These are phyloP conservation scores for Poecilus cupreus DNA, from an alignment of 2,888 invertebrate species.

Conservation along the genomic window DNA sequence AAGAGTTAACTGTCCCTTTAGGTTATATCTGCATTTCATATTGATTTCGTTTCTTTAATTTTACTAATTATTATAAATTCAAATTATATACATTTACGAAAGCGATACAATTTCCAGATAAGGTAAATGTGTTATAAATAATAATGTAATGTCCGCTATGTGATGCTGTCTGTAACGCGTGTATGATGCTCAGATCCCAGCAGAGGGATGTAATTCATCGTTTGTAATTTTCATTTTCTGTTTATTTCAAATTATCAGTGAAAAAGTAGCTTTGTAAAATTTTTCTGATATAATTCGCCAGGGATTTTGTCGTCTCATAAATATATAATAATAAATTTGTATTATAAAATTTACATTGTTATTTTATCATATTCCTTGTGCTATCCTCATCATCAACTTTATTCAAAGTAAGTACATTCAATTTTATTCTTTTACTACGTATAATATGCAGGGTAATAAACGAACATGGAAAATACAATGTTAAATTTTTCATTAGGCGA, in stretches of 20 bases:
- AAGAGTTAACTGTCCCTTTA: conserved; percentile 37
- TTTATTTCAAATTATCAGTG: conserved; percentile 66
- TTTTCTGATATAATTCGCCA: conserved; percentile 79
- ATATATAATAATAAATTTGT: conserved; percentile 81
- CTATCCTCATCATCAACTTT: neutral
- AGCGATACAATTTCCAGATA: conserved; percentile 47
- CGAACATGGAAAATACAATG: no score
- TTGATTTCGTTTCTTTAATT: conserved; percentile 40
- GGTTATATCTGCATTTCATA: conserved; percentile 29
- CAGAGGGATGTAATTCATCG: conserved; percentile 60
- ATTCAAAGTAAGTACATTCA: no score
- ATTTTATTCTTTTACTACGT: no score
- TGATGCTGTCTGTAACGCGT: conserved; percentile 57
- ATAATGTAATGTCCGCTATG: conserved; percentile 58
- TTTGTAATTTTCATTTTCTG: conserved; percentile 66
- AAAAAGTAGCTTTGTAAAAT: conserved; percentile 81
- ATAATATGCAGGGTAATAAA: no score
- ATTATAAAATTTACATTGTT: conserved; percentile 73
- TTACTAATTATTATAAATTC: conserved; percentile 42
- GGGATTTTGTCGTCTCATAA: conserved; percentile 81
- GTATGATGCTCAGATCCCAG: conserved; percentile 59
- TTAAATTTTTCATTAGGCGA: no score
- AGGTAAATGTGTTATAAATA: conserved; percentile 50
- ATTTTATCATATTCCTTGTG: conserved; percentile 24
- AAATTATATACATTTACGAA: conserved; percentile 45